Percentiles rank a stretch among this genome's conserved stretches.
Conservation (phyloP, 2,797 vertebrate genomes). For the Labroides dimidiatus region DNA sequence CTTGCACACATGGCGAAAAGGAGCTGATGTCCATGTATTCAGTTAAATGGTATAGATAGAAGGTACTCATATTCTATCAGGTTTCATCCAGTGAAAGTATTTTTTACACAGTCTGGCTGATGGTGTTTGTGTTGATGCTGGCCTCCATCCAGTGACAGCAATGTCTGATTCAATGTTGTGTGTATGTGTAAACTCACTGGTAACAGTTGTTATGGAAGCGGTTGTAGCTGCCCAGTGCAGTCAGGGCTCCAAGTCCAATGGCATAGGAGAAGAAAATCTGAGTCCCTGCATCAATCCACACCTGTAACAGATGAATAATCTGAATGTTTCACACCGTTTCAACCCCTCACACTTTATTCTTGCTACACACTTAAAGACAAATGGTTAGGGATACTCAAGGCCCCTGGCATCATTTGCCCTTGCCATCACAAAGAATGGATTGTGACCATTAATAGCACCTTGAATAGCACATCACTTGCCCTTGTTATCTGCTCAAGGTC, state of each 20-base stretch:
- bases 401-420: too few species aligned
- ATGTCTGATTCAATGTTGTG: slow-evolving; percentile 44
- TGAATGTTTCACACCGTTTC: slow-evolving; percentile 17
- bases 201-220: slow-evolving; percentile 91
- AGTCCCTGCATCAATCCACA: slow-evolving; percentile 89
- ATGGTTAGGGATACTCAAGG: not conserved
- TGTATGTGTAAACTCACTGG: slow-evolving; percentile 79
- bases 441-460: too few species aligned
- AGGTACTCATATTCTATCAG: not conserved
- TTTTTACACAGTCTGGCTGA: slow-evolving; percentile 9
- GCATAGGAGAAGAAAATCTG: slow-evolving; percentile 91
- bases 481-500: too few species aligned
- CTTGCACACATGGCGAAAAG: too few species aligned
- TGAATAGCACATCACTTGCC: too few species aligned
- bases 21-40: too few species aligned
- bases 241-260: slow-evolving; percentile 88
- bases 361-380: not conserved
- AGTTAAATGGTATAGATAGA: not conserved
- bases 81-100: not conserved
- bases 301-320: slow-evolving; percentile 66
- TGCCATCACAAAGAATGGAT: too few species aligned
- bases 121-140: slow-evolving; percentile 33
- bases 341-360: not conserved
- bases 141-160: slow-evolving; percentile 33
- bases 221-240: slow-evolving; percentile 89